A percentile compares a stretch with the other conserved stretches of the same genome.
Conservation (phyloP, 2,797 vertebrate genomes). For the Alcedo atthis region DNA sequence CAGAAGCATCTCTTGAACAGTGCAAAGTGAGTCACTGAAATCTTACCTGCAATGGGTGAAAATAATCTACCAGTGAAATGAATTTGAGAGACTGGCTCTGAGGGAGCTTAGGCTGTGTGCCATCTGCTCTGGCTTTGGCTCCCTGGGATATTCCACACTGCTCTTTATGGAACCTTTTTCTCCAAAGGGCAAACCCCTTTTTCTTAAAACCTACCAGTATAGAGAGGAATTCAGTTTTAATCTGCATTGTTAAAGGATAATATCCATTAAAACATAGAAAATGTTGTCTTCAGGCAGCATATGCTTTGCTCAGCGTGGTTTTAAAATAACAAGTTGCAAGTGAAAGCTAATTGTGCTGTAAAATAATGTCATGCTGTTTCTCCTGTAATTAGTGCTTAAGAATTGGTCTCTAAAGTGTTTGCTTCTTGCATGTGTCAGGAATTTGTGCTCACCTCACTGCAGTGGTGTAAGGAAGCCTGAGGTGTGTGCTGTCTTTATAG, state of each 20-base stretch:
- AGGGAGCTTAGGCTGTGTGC: not conserved
- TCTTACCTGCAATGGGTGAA: not conserved
- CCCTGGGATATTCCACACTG: not conserved
- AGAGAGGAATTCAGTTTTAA: not conserved
- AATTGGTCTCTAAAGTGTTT: not conserved
- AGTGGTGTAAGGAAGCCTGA: not conserved
- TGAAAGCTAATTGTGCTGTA: not conserved
- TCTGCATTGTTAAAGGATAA: not conserved
- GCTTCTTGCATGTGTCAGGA: fast-evolving
- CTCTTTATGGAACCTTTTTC: not conserved
- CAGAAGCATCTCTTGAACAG: not conserved
- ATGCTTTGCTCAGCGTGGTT: not conserved
- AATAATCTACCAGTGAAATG: not conserved
- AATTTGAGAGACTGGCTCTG: not conserved
- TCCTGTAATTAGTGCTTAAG: not conserved
- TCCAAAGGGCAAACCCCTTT: not conserved
- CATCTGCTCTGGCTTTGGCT: not conserved
- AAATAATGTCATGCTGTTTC: not conserved
- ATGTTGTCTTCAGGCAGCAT: not conserved
- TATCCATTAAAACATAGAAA: not conserved
- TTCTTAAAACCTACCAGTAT: not conserved
- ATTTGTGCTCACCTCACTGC: not conserved
- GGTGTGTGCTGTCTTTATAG: not conserved
- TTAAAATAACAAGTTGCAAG: not conserved
- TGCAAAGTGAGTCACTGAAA: not conserved